phyloP scores from a whole-genome alignment of 2,797 vertebrate genomes.

The Tadarida brasiliensis region DNA sequence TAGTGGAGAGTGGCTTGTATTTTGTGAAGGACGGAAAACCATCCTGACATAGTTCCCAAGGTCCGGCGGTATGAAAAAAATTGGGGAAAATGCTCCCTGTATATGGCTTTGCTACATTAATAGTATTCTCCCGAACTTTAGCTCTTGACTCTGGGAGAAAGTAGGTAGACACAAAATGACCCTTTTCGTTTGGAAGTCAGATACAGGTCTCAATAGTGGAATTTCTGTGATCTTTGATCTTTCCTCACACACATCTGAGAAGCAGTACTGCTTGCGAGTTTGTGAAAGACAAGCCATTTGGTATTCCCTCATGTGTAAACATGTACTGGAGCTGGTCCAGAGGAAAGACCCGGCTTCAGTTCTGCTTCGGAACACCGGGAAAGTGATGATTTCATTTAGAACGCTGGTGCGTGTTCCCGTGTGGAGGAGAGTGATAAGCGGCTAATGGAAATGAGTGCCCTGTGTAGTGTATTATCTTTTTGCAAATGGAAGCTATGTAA shows the following conservation, averaged over 20 bases:
- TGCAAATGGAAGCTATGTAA: background rate
- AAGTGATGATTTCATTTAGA: constrained; percentile 40
- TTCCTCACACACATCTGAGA: constrained; percentile 29
- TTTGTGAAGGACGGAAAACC: constrained; percentile 27
- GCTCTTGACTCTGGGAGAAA: constrained; percentile 33
- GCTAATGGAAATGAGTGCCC: constrained; percentile 15
- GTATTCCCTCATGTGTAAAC: background rate
- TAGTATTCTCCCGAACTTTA: constrained; percentile 1
- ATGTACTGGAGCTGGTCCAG: background rate
- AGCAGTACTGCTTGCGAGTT: background rate
- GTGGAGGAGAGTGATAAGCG: constrained; percentile 25
- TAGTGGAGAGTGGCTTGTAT: background rate
- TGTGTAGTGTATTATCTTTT: background rate
- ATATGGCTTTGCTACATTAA: background rate
- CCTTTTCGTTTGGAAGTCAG: constrained; percentile 32
- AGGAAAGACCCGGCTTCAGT: background rate
- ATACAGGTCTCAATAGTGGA: background rate
- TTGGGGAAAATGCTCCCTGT: background rate
- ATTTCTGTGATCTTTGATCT: background rate
- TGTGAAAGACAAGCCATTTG: constrained; percentile 5
- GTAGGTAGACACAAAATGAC: background rate
- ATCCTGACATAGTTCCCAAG: background rate
- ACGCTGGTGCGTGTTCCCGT: background rate
- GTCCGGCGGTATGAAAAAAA: background rate
- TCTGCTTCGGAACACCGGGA: background rate